Evolutionary conservation across 1,140 invertebrate species (phyloP).

Genomic region (Melipona quadrifasciata): DNA sequence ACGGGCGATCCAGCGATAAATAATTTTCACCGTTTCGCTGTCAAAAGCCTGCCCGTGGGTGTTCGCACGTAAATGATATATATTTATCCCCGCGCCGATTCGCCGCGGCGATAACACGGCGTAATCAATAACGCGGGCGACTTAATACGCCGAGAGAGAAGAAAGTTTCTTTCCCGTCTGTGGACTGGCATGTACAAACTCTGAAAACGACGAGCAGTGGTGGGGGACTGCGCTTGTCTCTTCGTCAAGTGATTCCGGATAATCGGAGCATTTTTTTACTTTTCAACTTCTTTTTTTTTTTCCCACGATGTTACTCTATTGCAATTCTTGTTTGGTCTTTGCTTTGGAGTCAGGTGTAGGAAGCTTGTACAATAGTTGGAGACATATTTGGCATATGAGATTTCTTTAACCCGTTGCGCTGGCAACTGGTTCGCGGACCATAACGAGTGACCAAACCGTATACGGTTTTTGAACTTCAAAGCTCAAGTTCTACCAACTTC

Average conservation of each 20-base stretch:
- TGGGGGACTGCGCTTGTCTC: not conserved
- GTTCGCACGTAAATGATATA: slow-evolving; percentile 65
- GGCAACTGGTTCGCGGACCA: too few species aligned
- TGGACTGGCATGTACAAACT: not conserved
- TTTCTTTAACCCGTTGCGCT: too few species aligned
- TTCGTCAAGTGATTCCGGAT: not conserved
- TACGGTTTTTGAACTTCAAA: too few species aligned
- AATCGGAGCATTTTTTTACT: not conserved
- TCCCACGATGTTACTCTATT: too few species aligned
- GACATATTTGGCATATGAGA: too few species aligned
- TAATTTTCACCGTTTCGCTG: slow-evolving; percentile 68
- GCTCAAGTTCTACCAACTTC: too few species aligned
- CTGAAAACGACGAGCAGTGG: too few species aligned
- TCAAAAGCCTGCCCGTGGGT: slow-evolving; percentile 67
- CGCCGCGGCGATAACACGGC: slow-evolving; percentile 57
- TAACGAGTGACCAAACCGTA: too few species aligned
- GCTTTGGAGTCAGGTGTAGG: not conserved
- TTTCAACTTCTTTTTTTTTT: too few species aligned
- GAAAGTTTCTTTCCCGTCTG: slow-evolving; percentile 35
- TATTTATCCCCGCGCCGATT: slow-evolving; percentile 61
- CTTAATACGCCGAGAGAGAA: slow-evolving; percentile 48
- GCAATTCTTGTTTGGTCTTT: too few species aligned
- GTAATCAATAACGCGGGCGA: slow-evolving; percentile 58
- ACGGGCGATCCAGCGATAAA: slow-evolving; percentile 65
- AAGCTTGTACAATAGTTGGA: not conserved